Percentiles rank a stretch among this genome's conserved stretches.
Conservation (phyloP, 2,888 invertebrate species). For the Drosophila mayaguana region DNA sequence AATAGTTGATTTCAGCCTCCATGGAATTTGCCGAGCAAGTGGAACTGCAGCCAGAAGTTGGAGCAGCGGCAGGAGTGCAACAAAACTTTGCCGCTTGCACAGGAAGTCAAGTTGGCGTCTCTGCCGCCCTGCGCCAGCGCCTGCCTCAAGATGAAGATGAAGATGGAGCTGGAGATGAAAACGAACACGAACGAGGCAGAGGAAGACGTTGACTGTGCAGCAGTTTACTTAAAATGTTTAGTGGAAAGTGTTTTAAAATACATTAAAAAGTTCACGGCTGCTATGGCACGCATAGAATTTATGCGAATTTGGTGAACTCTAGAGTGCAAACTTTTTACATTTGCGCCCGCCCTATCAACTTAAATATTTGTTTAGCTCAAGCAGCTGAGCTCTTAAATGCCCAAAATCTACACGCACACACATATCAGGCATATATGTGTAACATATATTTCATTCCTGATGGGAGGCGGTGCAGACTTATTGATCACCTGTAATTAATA, state of each 20-base stretch:
- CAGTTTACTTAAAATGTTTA: conserved; percentile 81
- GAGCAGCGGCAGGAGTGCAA: conserved; percentile 39
- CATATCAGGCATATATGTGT: no score
- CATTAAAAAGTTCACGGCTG: conserved; percentile 81
- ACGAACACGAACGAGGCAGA: conserved; percentile 13
- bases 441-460: no score
- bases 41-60: conserved; percentile 49
- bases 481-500: conserved; percentile 46
- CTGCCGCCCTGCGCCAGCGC: conserved; percentile 32
- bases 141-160: conserved; percentile 23
- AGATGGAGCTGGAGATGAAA: conserved; percentile 5
- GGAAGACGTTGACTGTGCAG: conserved; percentile 37
- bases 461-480: not conserved
- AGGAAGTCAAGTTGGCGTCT: conserved; percentile 75
- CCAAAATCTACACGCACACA: conserved; percentile 3
- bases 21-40: conserved; percentile 65
- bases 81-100: conserved; percentile 73
- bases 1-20: conserved; percentile 81
- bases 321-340: conserved; percentile 78
- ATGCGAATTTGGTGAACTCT: conserved; percentile 80
- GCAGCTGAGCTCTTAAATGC: conserved; percentile 61
- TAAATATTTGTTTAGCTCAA: conserved; percentile 75
- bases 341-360: conserved; percentile 76
- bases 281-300: conserved; percentile 80
- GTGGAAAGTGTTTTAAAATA: conserved; percentile 82